Percentiles rank a stretch among this genome's conserved stretches.
phyloP scores from a whole-genome alignment of 2,797 vertebrate species.

The Phoxinus dragarum region DNA sequence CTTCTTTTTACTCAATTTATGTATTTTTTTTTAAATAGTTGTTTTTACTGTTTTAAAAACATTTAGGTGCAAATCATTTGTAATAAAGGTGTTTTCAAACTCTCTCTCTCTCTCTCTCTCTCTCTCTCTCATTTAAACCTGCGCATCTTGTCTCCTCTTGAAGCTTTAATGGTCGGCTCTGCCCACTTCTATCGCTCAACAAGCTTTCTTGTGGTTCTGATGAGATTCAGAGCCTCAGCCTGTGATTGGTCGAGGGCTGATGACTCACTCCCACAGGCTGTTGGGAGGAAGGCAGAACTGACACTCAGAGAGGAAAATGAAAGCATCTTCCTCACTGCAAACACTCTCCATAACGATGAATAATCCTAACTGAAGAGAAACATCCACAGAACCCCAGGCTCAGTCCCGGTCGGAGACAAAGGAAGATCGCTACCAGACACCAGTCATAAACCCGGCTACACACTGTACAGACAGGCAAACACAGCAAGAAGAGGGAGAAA shows the following conservation, averaged over 20 bases:
- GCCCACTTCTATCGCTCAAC: background rate
- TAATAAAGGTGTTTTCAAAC: no score
- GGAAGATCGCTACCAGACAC: background rate
- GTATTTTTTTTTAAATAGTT: no score
- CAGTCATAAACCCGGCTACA: background rate
- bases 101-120: background rate
- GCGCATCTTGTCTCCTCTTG: background rate
- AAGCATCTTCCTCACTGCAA: conserved; percentile 56
- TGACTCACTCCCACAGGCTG: conserved; percentile 82
- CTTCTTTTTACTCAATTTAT: no score
- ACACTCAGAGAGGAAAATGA: conserved; percentile 54
- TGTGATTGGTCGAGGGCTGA: conserved; percentile 75
- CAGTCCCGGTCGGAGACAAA: background rate
- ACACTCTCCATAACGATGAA: background rate
- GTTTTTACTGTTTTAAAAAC: no score
- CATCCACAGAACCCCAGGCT: background rate
- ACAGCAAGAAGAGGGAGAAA: background rate
- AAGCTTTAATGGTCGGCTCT: no score
- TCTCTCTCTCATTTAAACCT: background rate
- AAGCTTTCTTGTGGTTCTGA: conserved; percentile 68
- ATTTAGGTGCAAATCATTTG: no score
- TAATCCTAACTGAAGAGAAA: background rate
- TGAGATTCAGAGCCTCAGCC: conserved; percentile 68
- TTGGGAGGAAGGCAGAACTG: conserved; percentile 65
- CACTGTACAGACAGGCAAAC: background rate